Conservation (phyloP, 1,140 invertebrate genomes). For the Drosophila nigrodunni region DNA sequence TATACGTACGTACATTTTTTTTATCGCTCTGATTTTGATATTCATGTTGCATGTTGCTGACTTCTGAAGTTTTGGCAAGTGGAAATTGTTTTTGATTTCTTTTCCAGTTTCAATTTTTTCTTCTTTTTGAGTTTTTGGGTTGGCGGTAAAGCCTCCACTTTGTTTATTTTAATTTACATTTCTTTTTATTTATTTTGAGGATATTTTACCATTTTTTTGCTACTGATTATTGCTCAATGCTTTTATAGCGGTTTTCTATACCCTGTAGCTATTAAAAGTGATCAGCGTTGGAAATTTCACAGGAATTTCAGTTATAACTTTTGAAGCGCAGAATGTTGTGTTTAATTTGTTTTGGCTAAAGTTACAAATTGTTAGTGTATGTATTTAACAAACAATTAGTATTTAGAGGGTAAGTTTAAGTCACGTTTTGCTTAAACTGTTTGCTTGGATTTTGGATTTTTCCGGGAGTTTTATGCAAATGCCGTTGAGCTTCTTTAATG, state of each 20-base stretch:
- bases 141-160: neutral
- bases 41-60: constrained; percentile 82
- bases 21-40: constrained; percentile 66
- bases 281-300: neutral
- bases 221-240: constrained; percentile 43
- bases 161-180: constrained; percentile 81
- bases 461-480: constrained; percentile 66
- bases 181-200: constrained; percentile 33
- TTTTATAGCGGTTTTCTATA: constrained; percentile 12
- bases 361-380: neutral
- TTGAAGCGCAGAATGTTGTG: neutral
- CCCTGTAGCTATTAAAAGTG: constrained; percentile 7
- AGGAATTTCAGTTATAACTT: too few species aligned
- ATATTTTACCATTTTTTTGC: constrained; percentile 27
- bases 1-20: constrained; percentile 24
- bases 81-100: constrained; percentile 53
- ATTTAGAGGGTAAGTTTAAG: neutral
- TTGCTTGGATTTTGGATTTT: neutral
- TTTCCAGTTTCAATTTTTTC: constrained; percentile 38
- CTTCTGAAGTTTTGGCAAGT: constrained; percentile 77
- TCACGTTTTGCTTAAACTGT: neutral
- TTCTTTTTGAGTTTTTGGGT: neutral
- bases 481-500: constrained; percentile 68
- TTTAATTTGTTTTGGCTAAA: neutral
- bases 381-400: neutral